A percentile compares a stretch with the other conserved stretches of the same genome.
Conservation (phyloP, 2,113 vertebrate genomes). For the Centropristis striata region DNA sequence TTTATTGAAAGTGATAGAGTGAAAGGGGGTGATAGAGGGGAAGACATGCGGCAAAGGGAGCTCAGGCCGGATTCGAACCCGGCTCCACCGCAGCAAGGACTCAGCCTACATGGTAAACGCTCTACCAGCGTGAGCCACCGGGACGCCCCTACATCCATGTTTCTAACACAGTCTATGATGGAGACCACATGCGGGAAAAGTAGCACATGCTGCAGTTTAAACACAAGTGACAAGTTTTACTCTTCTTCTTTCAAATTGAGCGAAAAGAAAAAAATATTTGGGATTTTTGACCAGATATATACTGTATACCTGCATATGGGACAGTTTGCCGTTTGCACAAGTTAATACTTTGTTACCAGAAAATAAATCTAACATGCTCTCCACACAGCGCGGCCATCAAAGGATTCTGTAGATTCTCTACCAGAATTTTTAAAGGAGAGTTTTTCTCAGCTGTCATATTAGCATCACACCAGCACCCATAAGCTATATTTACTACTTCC, state of each 20-base stretch:
- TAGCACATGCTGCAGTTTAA: background rate
- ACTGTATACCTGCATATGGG: slow-evolving; percentile 8
- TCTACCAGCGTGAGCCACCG: no score
- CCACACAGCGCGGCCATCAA: background rate
- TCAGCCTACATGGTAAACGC: no score
- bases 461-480: slow-evolving; percentile 43
- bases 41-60: no score
- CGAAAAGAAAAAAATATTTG: background rate
- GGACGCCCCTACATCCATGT: no score
- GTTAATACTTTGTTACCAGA: slow-evolving; percentile 13
- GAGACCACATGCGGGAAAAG: background rate
- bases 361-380: slow-evolving; percentile 19
- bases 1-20: no score
- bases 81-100: no score
- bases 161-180: no score
- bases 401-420: slow-evolving; percentile 24
- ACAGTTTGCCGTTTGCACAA: slow-evolving; percentile 21
- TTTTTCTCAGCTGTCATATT: slow-evolving; percentile 49
- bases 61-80: no score
- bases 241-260: background rate
- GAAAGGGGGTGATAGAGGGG: no score
- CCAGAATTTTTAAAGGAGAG: background rate
- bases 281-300: background rate
- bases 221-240: background rate
- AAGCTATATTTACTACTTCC: slow-evolving; percentile 49